Base-by-base conservation (phyloP, 2,888 invertebrate genomes). In the Zygaena filipendulae region DNA sequence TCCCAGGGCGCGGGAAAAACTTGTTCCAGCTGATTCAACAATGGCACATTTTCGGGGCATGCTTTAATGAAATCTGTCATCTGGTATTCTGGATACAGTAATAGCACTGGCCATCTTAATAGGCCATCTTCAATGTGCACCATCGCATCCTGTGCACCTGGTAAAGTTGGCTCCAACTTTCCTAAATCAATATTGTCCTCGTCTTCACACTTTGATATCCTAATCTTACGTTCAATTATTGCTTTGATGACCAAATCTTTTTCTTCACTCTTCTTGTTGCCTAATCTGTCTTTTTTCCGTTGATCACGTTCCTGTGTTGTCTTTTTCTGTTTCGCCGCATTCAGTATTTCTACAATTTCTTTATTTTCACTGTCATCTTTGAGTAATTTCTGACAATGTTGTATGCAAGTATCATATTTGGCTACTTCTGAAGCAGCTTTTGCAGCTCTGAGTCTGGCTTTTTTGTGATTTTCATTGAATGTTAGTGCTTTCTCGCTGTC, bases 21-120 rank as follows among this genome's bases (percentile, higher is more conserved):
- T 43, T 85, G 83, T 20, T 75, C 62, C 19, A 74, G 44, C 20
- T 64, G 68, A 33, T 42, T 52, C 1, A 57, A 59, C 59, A 83
- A 85, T 80, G 80, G 69, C 1, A 82, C 81, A 44, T 87, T 83
- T 68, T 96, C 95, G 6, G 85, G 82, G 50, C 95, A 91, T 32
- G 84, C 83, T 58, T 90, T 87, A 21, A 97, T 83, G 45, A 95
- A 92, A 63, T 98, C 97, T 25, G 93, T 91, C 47, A 90, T 86
- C 33, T 87, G 81, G 52, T 88, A 88, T 66, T 97, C 95, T 0
- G 97, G 97, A 63, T 96, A 97, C 7, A 93, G 71, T 42, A 97
- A 85, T 10, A 92, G 75, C 0, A 95, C 88, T 0, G 97, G 97
- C 96, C 96, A 97, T 27, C 87, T 69, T 7, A 97, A 63, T 8